Base-by-base conservation (phyloP, 1,140 invertebrate species). In the Leptestheria dahalacensis region DNA sequence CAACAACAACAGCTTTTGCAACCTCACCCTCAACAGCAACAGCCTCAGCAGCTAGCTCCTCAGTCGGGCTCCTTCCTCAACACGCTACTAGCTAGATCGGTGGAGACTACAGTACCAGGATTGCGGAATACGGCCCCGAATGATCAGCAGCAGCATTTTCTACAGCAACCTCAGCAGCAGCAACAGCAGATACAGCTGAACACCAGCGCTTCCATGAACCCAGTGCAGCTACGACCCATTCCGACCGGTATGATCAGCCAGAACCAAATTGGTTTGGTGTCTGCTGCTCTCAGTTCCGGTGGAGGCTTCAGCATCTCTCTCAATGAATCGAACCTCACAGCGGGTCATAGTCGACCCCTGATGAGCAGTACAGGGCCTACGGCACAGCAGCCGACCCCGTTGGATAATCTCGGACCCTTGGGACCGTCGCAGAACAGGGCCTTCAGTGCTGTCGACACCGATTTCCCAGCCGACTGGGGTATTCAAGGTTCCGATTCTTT, bases 401-500 rank as follows among this genome's bases (percentile, higher is more conserved):
- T 25, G 24, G 50, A 60, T 52, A 9, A 54, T 59, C 23, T 26
- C 33, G 54, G 54, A 15, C 15, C 33, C 6, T 9, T 41, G 33
- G 33, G 6, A 9, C 6, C 6, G 15, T 15, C 33, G 6, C 33
- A 41, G 33, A 41, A 41, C 23, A 24, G 41, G 24, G n/a, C 51
- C 11, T 24, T 20, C 24, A n/a, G 24, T 18, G 33, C 21, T 15
- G 28, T 50, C 11, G 50, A 57, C 28, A 23, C 29, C 51, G 48
- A 57, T 41, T 60, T 60, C 24, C 49, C 48, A 29, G 51, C 24
- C 20, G 47, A 48, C 21, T 33, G 49, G 49, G 50, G 25, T n/a
- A 28, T 48, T 3, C 28, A 26, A 28, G 57, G 67, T 20, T 65
- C 67, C 52, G 88, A 91, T 73, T 79, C 82, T 15, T 74, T 82